A percentile compares a stretch with the other conserved stretches of the same genome.
Conservation (phyloP, 1,140 invertebrate genomes). For the Drosophila ambigua region DNA sequence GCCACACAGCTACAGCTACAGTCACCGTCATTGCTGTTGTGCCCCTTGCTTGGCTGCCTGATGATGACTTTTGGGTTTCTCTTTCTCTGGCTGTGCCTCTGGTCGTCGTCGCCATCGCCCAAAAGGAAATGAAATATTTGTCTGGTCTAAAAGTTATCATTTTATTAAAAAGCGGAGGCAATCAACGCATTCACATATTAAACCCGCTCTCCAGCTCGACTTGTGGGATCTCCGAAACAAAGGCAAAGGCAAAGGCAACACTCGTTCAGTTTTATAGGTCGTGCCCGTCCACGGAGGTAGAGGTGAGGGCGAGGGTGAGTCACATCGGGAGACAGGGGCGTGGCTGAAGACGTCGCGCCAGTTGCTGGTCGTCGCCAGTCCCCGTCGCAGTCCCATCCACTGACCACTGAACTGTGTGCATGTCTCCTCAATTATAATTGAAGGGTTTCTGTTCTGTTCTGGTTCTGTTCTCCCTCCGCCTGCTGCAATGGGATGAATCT, state of each 20-base stretch:
- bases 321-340: conserved; percentile 78
- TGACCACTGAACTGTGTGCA: conserved; percentile 53
- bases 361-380: conserved; percentile 36
- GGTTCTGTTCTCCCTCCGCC: background rate
- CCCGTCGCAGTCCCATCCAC: conserved; percentile 34
- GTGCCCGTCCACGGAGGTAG: conserved; percentile 15
- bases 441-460: conserved; percentile 22
- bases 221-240: conserved; percentile 63
- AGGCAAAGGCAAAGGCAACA: conserved; percentile 16
- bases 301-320: conserved; percentile 39
- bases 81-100: conserved; percentile 19
- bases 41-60: conserved; percentile 45
- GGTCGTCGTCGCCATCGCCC: conserved; percentile 50
- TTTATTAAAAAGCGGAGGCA: conserved; percentile 83
- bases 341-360: conserved; percentile 70
- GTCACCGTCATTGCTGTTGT: conserved; percentile 41
- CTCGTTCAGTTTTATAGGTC: conserved; percentile 53
- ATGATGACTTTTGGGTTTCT: conserved; percentile 74
- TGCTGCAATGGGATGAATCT: background rate
- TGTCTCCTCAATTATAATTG: conserved; percentile 40
- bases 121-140: conserved; percentile 83
- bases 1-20: no score
- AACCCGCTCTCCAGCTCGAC: conserved; percentile 53
- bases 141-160: conserved; percentile 83
- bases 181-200: conserved; percentile 83